Conservation (phyloP, 2,113 vertebrate species). For the Mystacornis crossleyi region DNA sequence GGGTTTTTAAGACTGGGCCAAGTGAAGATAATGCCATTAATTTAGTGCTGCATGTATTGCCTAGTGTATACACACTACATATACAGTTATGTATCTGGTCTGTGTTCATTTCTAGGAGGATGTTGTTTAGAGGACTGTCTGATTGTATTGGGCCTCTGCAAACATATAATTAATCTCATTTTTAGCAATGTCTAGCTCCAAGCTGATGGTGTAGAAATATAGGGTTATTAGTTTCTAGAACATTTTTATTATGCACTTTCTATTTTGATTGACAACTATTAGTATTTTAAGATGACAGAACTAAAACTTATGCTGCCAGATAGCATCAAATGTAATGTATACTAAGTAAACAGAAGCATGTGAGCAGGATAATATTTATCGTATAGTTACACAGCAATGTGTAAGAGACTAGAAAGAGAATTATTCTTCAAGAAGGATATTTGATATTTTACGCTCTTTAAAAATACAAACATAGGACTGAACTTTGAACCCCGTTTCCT, state of each 20-base stretch:
- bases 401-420: not conserved
- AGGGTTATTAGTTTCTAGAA: slow-evolving; percentile 79
- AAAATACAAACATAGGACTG: not conserved
- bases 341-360: slow-evolving; percentile 78
- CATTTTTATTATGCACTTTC: slow-evolving; percentile 74
- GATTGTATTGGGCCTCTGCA: slow-evolving; percentile 16
- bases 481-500: not conserved
- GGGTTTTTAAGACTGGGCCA: not conserved
- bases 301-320: slow-evolving; percentile 81
- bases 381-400: slow-evolving; percentile 64
- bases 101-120: not conserved
- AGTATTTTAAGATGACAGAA: slow-evolving; percentile 83
- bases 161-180: slow-evolving; percentile 68
- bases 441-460: not conserved
- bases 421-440: not conserved
- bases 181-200: slow-evolving; percentile 77
- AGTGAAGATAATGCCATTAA: not conserved
- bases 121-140: slow-evolving; percentile 25
- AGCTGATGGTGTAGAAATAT: slow-evolving; percentile 80
- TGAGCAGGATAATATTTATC: slow-evolving; percentile 77
- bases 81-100: not conserved
- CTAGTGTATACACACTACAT: not conserved
- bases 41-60: not conserved
- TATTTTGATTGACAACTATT: slow-evolving; percentile 86
- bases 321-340: slow-evolving; percentile 80